A percentile compares a stretch with the other conserved stretches of the same genome.
Evolutionary conservation across 1,140 invertebrate species (phyloP).

Genomic region (Glomeris maerens): DNA sequence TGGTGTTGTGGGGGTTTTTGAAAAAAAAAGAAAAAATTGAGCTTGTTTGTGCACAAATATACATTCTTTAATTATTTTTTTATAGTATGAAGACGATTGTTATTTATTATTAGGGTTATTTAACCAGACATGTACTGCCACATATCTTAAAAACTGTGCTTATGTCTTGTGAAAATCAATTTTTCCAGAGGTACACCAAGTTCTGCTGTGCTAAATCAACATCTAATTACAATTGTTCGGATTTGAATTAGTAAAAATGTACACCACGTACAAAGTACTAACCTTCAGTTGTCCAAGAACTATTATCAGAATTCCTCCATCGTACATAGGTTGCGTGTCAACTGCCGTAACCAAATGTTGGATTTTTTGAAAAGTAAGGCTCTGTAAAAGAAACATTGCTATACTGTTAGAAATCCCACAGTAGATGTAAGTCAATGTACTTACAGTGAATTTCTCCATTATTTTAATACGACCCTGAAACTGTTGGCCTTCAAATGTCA

Average conservation of each 20-base stretch:
- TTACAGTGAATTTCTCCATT: conserved; percentile 83
- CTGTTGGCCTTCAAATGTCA: conserved; percentile 89
- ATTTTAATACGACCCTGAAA: conserved; percentile 81
- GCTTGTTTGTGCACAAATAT: no score
- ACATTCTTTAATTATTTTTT: no score
- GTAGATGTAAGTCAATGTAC: conserved; percentile 24
- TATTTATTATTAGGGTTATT: neutral
- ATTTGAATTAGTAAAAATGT: neutral
- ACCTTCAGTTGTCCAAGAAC: conserved; percentile 86
- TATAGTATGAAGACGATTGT: neutral
- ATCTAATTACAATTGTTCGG: neutral
- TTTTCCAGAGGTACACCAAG: neutral
- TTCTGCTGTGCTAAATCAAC: neutral
- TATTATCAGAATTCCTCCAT: conserved; percentile 84
- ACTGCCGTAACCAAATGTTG: conserved; percentile 77
- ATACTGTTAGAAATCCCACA: neutral
- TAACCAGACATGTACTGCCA: neutral
- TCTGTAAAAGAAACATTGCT: conserved; percentile 40
- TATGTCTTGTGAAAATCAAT: no score
- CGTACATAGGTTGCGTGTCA: conserved; percentile 88
- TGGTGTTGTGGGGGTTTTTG: no score
- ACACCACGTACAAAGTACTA: conserved; percentile 24
- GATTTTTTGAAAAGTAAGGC: conserved; percentile 82
- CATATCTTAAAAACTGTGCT: neutral
- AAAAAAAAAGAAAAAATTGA: no score